A percentile compares a stretch with the other conserved stretches of the same genome.
Evolutionary conservation across 2,888 invertebrate genomes (phyloP).

Genomic region (Zelleria hepariella): DNA sequence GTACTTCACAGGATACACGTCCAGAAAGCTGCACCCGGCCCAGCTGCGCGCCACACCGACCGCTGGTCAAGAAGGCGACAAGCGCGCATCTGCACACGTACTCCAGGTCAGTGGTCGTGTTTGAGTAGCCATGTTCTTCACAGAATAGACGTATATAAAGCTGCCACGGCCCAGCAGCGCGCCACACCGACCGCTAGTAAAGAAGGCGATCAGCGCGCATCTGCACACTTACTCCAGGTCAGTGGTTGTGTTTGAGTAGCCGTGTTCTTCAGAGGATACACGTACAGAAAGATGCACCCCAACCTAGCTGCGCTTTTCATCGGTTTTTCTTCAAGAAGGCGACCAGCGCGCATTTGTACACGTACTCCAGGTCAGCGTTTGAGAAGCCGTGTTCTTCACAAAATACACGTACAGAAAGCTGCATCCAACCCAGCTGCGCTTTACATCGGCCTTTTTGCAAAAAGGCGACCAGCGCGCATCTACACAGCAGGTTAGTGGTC

Average conservation of each 20-base stretch:
- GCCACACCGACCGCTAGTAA: constrained; percentile 59
- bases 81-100: constrained; percentile 59
- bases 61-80: constrained; percentile 59
- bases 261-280: no score
- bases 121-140: no score
- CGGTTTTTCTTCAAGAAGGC: constrained; percentile 60
- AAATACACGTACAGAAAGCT: constrained; percentile 68
- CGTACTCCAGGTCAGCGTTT: constrained; percentile 53
- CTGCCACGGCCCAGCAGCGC: constrained; percentile 53
- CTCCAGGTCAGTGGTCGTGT: constrained; percentile 39
- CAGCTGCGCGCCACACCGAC: constrained; percentile 54
- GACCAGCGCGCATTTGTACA: constrained; percentile 57
- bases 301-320: constrained; percentile 56
- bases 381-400: no score
- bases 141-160: constrained; percentile 64
- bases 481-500: constrained; percentile 51
- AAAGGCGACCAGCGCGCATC: constrained; percentile 56
- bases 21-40: constrained; percentile 61
- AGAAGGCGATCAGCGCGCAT: constrained; percentile 58
- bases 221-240: constrained; percentile 60
- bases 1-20: constrained; percentile 61
- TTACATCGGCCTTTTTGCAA: constrained; percentile 62
- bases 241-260: constrained; percentile 17
- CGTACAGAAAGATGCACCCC: constrained; percentile 60
- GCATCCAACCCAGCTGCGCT: constrained; percentile 46